These are phyloP conservation scores for Sebastes umbrosus DNA, from an alignment of 2,797 vertebrate species.

Conservation along the genomic window DNA sequence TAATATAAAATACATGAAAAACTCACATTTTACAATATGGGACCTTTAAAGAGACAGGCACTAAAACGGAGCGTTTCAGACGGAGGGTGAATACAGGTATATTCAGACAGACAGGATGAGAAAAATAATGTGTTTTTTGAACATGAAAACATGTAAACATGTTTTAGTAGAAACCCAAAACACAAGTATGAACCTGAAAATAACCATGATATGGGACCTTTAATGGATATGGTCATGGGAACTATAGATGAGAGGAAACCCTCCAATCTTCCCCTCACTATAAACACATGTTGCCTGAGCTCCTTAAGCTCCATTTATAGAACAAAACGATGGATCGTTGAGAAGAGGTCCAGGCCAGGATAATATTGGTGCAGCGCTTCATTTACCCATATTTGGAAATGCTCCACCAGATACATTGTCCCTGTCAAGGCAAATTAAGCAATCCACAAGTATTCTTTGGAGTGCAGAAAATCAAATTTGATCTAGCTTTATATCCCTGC, in stretches of 20 bases:
- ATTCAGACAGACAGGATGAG: neutral
- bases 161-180: neutral
- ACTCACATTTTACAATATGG: too few species aligned
- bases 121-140: neutral
- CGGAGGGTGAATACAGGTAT: too few species aligned
- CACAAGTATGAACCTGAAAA: neutral
- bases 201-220: neutral
- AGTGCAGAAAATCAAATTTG: constrained; percentile 44
- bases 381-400: constrained; percentile 52
- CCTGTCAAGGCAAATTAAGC: constrained; percentile 46
- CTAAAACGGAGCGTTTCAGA: too few species aligned
- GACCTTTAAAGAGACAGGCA: too few species aligned
- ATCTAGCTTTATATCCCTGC: constrained; percentile 31
- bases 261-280: neutral
- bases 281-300: constrained; percentile 1
- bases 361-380: constrained; percentile 26
- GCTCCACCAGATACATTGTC: constrained; percentile 32
- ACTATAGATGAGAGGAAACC: neutral
- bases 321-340: constrained; percentile 4
- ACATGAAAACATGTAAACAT: neutral
- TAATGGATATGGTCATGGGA: neutral
- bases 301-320: constrained; percentile 20
- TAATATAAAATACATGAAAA: too few species aligned
- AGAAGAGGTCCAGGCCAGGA: constrained; percentile 20
- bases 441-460: constrained; percentile 24